These are phyloP conservation scores for Neoascia interrupta DNA, from an alignment of 2,888 invertebrate species.

Conservation along the genomic window DNA sequence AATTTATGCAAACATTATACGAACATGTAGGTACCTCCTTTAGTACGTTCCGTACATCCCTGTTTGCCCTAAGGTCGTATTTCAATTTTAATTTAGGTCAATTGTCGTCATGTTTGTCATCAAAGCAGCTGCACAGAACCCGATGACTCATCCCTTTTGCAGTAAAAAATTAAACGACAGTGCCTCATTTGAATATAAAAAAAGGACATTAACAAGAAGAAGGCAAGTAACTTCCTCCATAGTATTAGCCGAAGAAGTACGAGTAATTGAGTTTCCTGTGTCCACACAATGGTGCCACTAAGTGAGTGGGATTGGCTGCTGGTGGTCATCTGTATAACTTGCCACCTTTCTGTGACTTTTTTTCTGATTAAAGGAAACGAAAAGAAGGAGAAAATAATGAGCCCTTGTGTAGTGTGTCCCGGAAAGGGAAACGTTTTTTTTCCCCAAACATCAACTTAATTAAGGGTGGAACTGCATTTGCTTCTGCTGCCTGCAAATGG, in stretches of 20 bases:
- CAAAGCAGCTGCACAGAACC: conserved; percentile 31
- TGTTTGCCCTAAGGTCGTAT: conserved; percentile 32
- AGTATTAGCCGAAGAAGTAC: conserved; percentile 16
- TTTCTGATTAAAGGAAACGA: conserved; percentile 49
- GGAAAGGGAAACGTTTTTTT: not conserved
- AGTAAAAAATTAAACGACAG: conserved; percentile 6
- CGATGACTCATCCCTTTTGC: conserved; percentile 34
- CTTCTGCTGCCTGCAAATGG: conserved; percentile 1
- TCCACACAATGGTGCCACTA: conserved; percentile 40
- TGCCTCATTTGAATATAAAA: conserved; percentile 18
- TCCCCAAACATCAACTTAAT: conserved; percentile 41
- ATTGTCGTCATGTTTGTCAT: conserved; percentile 35
- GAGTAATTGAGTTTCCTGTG: conserved; percentile 59
- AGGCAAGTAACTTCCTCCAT: conserved; percentile 25
- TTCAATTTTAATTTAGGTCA: conserved; percentile 53
- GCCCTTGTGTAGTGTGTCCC: conserved; percentile 3
- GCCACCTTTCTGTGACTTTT: conserved; percentile 46
- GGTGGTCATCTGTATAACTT: conserved; percentile 60
- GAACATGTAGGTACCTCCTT: no score
- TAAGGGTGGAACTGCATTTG: conserved; percentile 35
- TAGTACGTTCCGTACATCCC: conserved; percentile 8
- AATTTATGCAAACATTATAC: conserved; percentile 41
- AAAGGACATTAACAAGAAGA: conserved; percentile 47
- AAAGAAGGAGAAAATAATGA: conserved; percentile 47
- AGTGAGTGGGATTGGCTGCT: conserved; percentile 50